A percentile compares a stretch with the other conserved stretches of the same genome.
These are phyloP conservation scores for Thymelicus acteon DNA, from an alignment of 2,888 invertebrate genomes.

Conservation along the genomic window DNA sequence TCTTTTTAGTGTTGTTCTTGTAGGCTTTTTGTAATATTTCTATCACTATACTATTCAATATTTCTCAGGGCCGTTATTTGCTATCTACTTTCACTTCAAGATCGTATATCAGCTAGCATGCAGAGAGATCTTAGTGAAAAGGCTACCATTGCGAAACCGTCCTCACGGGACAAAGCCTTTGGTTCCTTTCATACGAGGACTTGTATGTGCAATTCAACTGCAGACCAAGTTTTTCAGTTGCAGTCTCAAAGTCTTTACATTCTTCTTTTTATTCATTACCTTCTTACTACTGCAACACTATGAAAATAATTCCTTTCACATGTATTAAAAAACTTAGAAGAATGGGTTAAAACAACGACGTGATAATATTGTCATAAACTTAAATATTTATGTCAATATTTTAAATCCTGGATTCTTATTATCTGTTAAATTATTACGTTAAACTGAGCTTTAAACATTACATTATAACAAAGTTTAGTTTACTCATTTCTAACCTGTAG, in stretches of 20 bases:
- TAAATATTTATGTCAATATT: no score
- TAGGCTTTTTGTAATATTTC: no score
- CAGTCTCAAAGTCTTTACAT: constrained; percentile 3
- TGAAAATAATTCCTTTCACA: background rate
- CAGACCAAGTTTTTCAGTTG: constrained; percentile 7
- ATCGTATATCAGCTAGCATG: constrained; percentile 8
- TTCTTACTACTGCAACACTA: background rate
- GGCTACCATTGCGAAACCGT: constrained; percentile 33
- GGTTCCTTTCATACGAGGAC: constrained; percentile 9
- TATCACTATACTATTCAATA: no score
- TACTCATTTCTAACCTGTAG: no score
- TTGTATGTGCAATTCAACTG: constrained; percentile 18
- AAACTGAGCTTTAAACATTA: no score
- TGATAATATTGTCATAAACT: no score
- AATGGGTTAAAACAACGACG: no score
- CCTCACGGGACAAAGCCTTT: constrained; percentile 27
- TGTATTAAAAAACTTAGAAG: no score
- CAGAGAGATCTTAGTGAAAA: constrained; percentile 23
- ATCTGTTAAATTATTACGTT: no score
- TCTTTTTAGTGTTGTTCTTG: no score
- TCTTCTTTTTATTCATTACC: background rate
- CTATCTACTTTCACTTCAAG: background rate
- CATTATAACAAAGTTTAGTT: no score
- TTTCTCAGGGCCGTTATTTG: background rate
- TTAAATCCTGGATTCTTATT: no score